Base-by-base conservation (phyloP, 2,797 vertebrate genomes). In the Apodemus agrarius region DNA sequence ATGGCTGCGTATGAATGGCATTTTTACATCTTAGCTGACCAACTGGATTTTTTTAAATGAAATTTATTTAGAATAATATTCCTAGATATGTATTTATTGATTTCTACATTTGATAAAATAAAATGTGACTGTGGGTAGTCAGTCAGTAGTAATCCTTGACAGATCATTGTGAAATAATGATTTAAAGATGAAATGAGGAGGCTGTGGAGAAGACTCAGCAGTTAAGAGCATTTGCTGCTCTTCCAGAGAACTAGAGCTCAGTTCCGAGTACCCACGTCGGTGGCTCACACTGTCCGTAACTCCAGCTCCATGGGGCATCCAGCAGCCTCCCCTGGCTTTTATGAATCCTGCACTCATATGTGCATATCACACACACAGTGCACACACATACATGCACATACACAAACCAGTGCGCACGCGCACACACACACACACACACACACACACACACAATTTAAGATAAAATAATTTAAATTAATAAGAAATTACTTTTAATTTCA, bases 401-500 rank as follows among this genome's bases (percentile, higher is more conserved):
- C 16, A 22, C 1, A 22, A 3, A 40, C n/a, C 16, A 29, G 34
- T 29, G 13, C 57, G 61, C 34, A 29, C 10, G 40, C 31, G 34
- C 6, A 16, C 65, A 67, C 14, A 17, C 6, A 17, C 31, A 74
- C n/a, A 67, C 31, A 65, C 11, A 69, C 13, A 40, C 7, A 37
- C 19, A 40, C n/a, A 72, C 69, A 37, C 40, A 84, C n/a, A 34
- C 6, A 65, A 31, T 49, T 85, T 49, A 22, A 67, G 43, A 29
- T 63, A 83, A 61, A 31, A 67, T 65, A 49, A 46, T 31, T 29
- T 31, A 78, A 49, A 86, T 86, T 52, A 52, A 86, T 3, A 49
- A 34, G 16, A 92, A 83, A 85, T 82, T 19, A 92, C 82, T 92
- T 97, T 96, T 63, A 31, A 46, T 92, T 96, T 90, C 6, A 74